Evolutionary conservation across 1,140 invertebrate genomes (phyloP), one percentile per base, ranked within the genome.

Genomic region (Orius insidiosus): DNA sequence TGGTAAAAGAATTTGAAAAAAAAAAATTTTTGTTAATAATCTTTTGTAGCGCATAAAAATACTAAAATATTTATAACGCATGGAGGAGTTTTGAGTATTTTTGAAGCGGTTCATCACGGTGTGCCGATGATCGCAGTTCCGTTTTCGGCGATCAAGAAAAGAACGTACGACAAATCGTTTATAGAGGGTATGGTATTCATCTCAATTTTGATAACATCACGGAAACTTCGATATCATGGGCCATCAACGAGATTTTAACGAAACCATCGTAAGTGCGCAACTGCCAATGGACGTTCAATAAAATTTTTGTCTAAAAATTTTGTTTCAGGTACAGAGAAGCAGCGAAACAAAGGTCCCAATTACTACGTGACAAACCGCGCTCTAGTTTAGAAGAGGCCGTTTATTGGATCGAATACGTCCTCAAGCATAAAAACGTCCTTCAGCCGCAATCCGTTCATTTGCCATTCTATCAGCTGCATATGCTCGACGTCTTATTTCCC

Each of bases 161-260:
- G 13, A 51, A 51, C 35, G 32, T 37, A 3, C 31, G n/a, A 11
- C 41, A 43, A 11, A 47, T 47, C 5, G 31, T 30, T 8, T 24
- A 31, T 1, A 74, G 77, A 53, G 77, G 77, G 3, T 77, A 77
- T 54, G 73, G 68, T 0, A 57, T 71, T n/a, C 69, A 67, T 55
- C 53, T 75, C 9, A 68, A 73, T 18, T 60, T 73, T 0, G 59
- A 63, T 41, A 58, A 65, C 9, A 47, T 74, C 9, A 71, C 66
- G 0, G 63, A 68, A 13, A 68, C 73, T 8, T 61, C 60, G 46
- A 54, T 75, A 0, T 60, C 67, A 24, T 55, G 60, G 53, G 64
- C 68, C 1, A 71, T 75, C 35, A 64, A 63, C 52, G 66, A 68
- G 54, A 65, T 72, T 4, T 24, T 24, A 24, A 24, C 35, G n/a